These are phyloP conservation scores for Botia kubotai DNA, from an alignment of 2,797 vertebrate species.

Conservation along the genomic window DNA sequence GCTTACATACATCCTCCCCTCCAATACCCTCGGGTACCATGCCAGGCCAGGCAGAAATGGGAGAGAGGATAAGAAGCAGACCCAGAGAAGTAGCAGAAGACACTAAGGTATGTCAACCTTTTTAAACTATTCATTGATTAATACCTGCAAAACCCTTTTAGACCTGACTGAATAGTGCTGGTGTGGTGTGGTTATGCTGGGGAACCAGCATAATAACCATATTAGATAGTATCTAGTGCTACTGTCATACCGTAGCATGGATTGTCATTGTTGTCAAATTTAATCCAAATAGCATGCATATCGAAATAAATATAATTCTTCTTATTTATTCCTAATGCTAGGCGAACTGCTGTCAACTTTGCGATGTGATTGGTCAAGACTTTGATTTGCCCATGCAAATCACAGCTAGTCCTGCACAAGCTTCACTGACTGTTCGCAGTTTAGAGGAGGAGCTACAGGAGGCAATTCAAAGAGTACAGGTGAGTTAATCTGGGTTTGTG, in stretches of 20 bases:
- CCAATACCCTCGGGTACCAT: slow-evolving; percentile 68
- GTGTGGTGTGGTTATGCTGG: too few relatives aligned
- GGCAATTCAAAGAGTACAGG: slow-evolving; percentile 90
- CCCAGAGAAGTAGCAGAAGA: slow-evolving; percentile 68
- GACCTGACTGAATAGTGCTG: too few relatives aligned
- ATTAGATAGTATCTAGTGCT: neutral
- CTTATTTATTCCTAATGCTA: slow-evolving; percentile 50
- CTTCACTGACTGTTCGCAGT: slow-evolving; percentile 74
- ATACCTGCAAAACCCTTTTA: neutral
- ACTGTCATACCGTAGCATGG: neutral
- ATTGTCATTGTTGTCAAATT: neutral
- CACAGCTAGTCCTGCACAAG: slow-evolving; percentile 79
- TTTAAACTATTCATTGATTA: neutral
- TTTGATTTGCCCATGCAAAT: slow-evolving; percentile 87
- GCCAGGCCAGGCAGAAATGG: slow-evolving; percentile 77
- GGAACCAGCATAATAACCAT: too few relatives aligned
- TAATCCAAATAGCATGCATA: neutral
- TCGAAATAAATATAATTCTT: neutral
- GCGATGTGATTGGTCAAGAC: slow-evolving; percentile 83
- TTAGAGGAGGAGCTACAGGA: slow-evolving; percentile 91
- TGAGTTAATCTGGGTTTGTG: slow-evolving; percentile 56
- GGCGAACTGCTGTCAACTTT: slow-evolving; percentile 80
- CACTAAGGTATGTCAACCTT: slow-evolving; percentile 2
- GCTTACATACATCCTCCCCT: slow-evolving; percentile 72
- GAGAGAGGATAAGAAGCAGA: slow-evolving; percentile 80